Conservation (phyloP, 1,140 invertebrate genomes). For the Propsilocerus akamusi region DNA sequence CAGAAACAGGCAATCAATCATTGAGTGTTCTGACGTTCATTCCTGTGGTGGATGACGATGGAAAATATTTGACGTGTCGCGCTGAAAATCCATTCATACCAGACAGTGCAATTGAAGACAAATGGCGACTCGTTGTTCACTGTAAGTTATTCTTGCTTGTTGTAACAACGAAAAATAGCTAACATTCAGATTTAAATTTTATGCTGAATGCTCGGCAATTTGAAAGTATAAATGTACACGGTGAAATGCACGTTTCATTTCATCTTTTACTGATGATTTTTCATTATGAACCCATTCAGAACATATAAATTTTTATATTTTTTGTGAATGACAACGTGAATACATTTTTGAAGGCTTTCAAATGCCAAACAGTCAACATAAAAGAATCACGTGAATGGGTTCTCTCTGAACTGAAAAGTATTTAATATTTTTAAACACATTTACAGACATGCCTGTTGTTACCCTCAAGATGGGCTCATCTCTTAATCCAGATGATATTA, state of each 20-base stretch:
- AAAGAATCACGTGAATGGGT: too few relatives aligned
- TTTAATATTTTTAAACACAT: constrained; percentile 12
- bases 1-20: constrained; percentile 63
- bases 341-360: too few relatives aligned
- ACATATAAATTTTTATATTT: neutral
- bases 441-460: constrained; percentile 53
- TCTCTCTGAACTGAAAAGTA: too few relatives aligned
- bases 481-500: constrained; percentile 61
- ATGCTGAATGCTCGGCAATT: too few relatives aligned
- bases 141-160: constrained; percentile 46
- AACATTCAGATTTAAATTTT: too few relatives aligned
- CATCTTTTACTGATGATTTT: too few relatives aligned
- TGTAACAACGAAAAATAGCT: too few relatives aligned
- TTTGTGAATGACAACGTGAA: neutral
- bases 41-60: constrained; percentile 66
- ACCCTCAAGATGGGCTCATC: constrained; percentile 56
- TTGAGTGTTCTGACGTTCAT: constrained; percentile 63
- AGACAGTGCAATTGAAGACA: constrained; percentile 64
- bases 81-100: constrained; percentile 70
- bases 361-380: too few relatives aligned
- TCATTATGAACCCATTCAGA: neutral
- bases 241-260: too few relatives aligned
- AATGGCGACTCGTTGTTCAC: constrained; percentile 55
- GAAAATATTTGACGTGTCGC: constrained; percentile 68
- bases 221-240: too few relatives aligned